Evolutionary conservation across 1,140 invertebrate species (phyloP).

Genomic region (Pogonognathellus flavescens): DNA sequence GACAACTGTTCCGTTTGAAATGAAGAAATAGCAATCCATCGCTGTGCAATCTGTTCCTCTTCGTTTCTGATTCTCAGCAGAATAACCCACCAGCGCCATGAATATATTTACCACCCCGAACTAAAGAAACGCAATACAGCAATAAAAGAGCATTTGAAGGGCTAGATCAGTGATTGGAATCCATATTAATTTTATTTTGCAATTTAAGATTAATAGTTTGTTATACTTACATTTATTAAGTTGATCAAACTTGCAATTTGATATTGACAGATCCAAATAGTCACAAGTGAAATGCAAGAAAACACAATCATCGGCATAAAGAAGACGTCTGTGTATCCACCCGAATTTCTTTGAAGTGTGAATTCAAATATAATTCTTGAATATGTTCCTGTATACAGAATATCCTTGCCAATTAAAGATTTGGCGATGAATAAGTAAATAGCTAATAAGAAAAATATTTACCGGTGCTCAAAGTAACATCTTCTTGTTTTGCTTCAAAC

Average conservation of each 20-base stretch:
- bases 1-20: background rate
- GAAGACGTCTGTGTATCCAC: background rate
- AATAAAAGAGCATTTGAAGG: too few relatives aligned
- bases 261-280: background rate
- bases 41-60: background rate
- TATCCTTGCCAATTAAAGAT: too few relatives aligned
- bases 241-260: background rate
- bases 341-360: background rate
- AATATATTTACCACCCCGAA: background rate
- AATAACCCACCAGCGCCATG: background rate
- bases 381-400: background rate
- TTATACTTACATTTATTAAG: background rate
- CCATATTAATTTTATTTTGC: too few relatives aligned
- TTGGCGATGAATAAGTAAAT: too few relatives aligned
- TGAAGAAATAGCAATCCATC: conserved; percentile 3
- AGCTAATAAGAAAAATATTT: too few relatives aligned
- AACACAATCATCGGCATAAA: background rate
- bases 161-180: too few relatives aligned
- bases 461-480: too few relatives aligned
- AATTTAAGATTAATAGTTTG: too few relatives aligned
- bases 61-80: background rate
- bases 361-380: background rate
- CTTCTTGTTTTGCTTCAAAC: too few relatives aligned
- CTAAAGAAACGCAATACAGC: background rate
- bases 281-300: background rate